Evolutionary conservation across 2,797 vertebrate genomes (phyloP), one percentile per base, ranked within the genome.

Genomic region (Garrulus glandarius): DNA sequence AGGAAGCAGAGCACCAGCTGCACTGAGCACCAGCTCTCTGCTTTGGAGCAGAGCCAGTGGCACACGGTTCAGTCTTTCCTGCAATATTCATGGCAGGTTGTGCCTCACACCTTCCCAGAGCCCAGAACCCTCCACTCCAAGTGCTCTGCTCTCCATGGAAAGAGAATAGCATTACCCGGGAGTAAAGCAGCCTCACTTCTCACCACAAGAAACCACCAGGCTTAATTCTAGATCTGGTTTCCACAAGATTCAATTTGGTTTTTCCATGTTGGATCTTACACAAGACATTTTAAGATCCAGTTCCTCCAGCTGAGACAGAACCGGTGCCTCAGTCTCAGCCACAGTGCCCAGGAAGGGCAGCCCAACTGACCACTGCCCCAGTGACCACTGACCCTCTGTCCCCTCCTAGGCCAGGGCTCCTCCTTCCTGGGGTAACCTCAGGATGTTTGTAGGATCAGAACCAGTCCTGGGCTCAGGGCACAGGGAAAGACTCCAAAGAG

Each of bases 51-150:
- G 57, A 47, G 14, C 32, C 12, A 12, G 3, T 9, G 20, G 26
- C 27, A 41, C 13, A 7, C 1, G 1, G 3, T 1, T 60, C 55
- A 57, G 3, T 1, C 22, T 30, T 27, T 23, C n/a, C 68, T 77
- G 65, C 36, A 44, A 3, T 22, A 6, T 18, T 16, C 30, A 9
- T 2, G 5, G 44, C 20, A 68, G 30, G 26, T 72, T 29, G 17
- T 72, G 37, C 22, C 53, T 50, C 55, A 7, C 22, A 10, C 46
- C 87, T n/a, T 55, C 11, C 64, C 52, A n/a, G 65, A 67, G 43
- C 44, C n/a, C 56, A 67, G 56, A 18, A 11, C 21, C 19, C 37
- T 34, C 41, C 30, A 7, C 13, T 9, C 44, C 34, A 4, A 10
- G 41, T 5, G 19, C 41, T 61, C 20, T 36, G 18, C 11, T 81